phyloP scores from a whole-genome alignment of 1,140 invertebrate species.

The Manduca sexta region DNA sequence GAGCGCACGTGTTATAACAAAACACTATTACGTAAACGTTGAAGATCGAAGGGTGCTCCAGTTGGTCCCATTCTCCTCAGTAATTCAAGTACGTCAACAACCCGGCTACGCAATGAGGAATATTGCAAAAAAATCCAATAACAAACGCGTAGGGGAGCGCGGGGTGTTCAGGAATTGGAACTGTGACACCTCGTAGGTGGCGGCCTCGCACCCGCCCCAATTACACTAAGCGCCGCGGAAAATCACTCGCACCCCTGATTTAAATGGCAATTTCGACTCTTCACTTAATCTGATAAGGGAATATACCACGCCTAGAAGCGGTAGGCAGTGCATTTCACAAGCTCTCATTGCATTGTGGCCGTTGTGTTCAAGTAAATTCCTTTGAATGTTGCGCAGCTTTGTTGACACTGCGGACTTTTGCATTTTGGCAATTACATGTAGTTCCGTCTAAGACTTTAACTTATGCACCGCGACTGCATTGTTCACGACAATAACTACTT shows the following conservation, averaged over 20 bases:
- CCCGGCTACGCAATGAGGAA: slow-evolving; percentile 30
- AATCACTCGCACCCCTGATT: slow-evolving; percentile 7
- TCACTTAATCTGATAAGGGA: background rate
- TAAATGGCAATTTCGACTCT: slow-evolving; percentile 10
- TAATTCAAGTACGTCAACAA: slow-evolving; percentile 9
- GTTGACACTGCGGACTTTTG: too few species aligned
- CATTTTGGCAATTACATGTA: too few species aligned
- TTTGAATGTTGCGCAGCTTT: too few species aligned
- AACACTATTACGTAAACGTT: too few species aligned
- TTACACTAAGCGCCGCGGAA: slow-evolving; percentile 24
- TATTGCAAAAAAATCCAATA: slow-evolving; percentile 51
- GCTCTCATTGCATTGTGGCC: too few species aligned
- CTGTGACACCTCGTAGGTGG: slow-evolving; percentile 31
- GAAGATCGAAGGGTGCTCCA: too few species aligned
- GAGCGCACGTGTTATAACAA: too few species aligned
- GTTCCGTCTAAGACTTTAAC: too few species aligned
- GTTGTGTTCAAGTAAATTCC: too few species aligned
- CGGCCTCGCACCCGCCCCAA: slow-evolving; percentile 36
- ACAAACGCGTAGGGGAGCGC: slow-evolving; percentile 19
- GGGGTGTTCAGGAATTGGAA: slow-evolving; percentile 38
- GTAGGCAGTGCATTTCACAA: too few species aligned
- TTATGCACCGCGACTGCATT: too few species aligned
- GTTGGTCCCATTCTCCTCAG: background rate
- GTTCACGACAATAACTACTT: too few species aligned
- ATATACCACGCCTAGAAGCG: background rate